Evolutionary conservation across 2,113 vertebrate species (phyloP).

Genomic region (Gobiocypris rarus): DNA sequence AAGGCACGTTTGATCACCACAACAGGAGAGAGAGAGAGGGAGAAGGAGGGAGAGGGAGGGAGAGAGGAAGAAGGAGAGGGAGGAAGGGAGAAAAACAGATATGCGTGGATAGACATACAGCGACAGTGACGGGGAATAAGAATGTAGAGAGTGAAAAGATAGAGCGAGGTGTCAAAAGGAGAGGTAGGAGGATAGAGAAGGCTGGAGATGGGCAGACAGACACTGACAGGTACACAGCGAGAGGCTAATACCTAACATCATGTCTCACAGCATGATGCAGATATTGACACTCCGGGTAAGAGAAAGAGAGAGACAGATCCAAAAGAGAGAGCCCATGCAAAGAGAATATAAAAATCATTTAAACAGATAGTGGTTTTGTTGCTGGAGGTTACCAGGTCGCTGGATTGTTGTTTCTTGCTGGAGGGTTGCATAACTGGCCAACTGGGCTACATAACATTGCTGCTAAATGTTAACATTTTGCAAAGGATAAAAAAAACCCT

Average conservation of each 20-base stretch:
- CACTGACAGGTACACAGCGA: conserved; percentile 48
- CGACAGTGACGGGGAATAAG: conserved; percentile 1
- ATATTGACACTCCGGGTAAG: conserved; percentile 32
- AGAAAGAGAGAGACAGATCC: conserved; percentile 1
- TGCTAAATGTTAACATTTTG: neutral
- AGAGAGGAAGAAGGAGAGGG: conserved; percentile 13
- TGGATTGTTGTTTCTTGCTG: conserved; percentile 7
- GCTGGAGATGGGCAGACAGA: conserved; percentile 20
- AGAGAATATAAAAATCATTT: neutral
- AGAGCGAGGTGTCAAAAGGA: conserved; percentile 21
- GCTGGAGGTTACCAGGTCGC: conserved; percentile 9
- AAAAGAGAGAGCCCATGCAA: neutral
- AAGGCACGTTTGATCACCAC: conserved; percentile 59
- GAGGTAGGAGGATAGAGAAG: conserved; percentile 7
- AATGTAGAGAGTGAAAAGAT: conserved; percentile 16
- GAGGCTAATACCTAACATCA: conserved; percentile 51
- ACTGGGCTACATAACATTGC: too few species aligned
- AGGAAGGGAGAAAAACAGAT: conserved; percentile 13
- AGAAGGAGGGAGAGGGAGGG: neutral
- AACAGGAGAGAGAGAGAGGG: conserved; percentile 45
- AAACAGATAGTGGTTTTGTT: neutral
- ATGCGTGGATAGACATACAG: conserved; percentile 3
- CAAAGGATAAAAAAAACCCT: neutral
- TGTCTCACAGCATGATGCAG: conserved; percentile 46
- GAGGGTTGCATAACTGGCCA: neutral